Evolutionary conservation across 2,888 invertebrate genomes (phyloP), one percentile per base, ranked within the genome.

Genomic region (Nowickia ferox): DNA sequence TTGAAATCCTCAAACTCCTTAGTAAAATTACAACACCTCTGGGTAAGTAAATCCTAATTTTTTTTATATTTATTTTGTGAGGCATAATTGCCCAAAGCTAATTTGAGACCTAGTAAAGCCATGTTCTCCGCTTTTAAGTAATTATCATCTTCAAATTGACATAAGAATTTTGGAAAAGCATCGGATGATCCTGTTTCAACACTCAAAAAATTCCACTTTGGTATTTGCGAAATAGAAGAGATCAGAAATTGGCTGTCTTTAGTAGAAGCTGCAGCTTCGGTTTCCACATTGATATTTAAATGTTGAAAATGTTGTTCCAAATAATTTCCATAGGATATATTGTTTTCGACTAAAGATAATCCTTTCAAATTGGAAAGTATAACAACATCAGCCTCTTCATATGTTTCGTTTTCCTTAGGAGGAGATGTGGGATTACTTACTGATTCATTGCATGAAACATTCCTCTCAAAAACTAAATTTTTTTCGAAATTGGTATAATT

Each of bases 121-220:
- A 87, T 87, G 59, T 88, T 86, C 46, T 89, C 89, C 38, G 88
- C 87, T 51, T 86, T 87, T 79, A 89, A 79, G 66, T 89, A 89
- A 53, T 87, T 74, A 48, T 88, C 89, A 78, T 89, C 89, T 10
- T 89, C 88, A 57, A 89, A 89, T 69, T 89, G 89, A 15, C 85
- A 80, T 22, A 89, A 69, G 71, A 89, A 88, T 51, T 88, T 88
- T 8, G 89, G 89, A 86, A 85, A 89, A 4, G 66, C 77, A 9
- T 87, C 87, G 8, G 80, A 51, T 6, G 80, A 19, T 19, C 72
- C 78, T 5, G 65, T 53, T 76, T 88, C 87, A 38, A 71, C 51
- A 48, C 84, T 82, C 22, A 72, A 71, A 68, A 86, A 89, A 83
- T 88, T 89, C 88, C 87, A 89, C 44, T 87, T 82, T 0, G 88